Evolutionary conservation across 1,140 invertebrate species (phyloP).

Genomic region (Calephelis virginiensis): DNA sequence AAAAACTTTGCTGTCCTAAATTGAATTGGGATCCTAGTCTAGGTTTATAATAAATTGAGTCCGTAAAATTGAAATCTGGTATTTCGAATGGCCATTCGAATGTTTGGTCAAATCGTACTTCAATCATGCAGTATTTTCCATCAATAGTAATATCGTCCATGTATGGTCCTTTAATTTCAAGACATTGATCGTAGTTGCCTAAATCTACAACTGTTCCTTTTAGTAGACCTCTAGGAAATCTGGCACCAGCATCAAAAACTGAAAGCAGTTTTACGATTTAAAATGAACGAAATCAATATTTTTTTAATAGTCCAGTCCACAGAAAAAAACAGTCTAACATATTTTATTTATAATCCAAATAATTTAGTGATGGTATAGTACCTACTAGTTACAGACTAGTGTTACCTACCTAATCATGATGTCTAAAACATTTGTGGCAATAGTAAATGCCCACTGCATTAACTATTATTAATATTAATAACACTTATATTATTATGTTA

Average conservation of each 20-base stretch:
- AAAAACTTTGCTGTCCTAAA: neutral
- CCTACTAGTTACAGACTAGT: too few relatives aligned
- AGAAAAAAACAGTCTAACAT: too few relatives aligned
- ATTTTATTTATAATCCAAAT: too few relatives aligned
- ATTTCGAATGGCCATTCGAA: constrained; percentile 25
- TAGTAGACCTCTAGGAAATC: constrained; percentile 22
- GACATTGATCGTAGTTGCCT: constrained; percentile 53
- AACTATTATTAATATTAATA: too few relatives aligned
- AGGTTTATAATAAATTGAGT: neutral
- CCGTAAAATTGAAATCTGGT: neutral
- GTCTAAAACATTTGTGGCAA: too few relatives aligned
- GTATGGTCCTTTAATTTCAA: constrained; percentile 34
- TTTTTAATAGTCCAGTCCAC: too few relatives aligned
- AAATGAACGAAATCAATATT: too few relatives aligned
- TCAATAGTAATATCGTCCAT: constrained; percentile 34
- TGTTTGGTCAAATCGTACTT: constrained; percentile 33
- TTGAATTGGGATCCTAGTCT: neutral
- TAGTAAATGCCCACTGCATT: too few relatives aligned
- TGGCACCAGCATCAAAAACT: constrained; percentile 21
- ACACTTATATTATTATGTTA: too few relatives aligned
- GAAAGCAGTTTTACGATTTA: neutral
- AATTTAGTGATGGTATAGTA: too few relatives aligned
- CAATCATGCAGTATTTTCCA: constrained; percentile 53
- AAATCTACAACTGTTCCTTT: constrained; percentile 37
- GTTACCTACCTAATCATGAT: too few relatives aligned